A percentile compares a stretch with the other conserved stretches of the same genome.
Conservation (phyloP, 2,113 vertebrate species). For the Cromileptes altivelis region DNA sequence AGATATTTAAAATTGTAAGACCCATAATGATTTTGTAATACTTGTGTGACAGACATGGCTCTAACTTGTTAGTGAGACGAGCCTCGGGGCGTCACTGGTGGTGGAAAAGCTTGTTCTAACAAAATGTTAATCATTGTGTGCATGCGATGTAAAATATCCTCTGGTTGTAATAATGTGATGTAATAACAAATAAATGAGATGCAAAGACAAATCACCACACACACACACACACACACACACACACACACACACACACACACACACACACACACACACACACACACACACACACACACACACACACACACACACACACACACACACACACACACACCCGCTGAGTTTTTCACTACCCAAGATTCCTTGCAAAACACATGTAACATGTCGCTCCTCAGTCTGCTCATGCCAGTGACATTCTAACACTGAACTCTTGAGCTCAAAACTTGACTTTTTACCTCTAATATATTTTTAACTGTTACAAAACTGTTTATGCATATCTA, state of each 20-base stretch:
- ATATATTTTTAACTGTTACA: too few relatives aligned
- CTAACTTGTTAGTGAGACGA: background rate
- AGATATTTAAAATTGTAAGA: background rate
- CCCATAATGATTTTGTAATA: background rate
- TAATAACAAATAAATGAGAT: background rate
- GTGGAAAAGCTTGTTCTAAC: background rate
- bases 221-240: too few relatives aligned
- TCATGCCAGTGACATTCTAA: too few relatives aligned
- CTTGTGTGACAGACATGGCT: background rate
- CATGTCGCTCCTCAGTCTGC: background rate
- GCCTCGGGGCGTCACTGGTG: background rate
- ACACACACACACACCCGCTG: background rate
- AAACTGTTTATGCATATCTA: too few relatives aligned
- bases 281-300: too few relatives aligned
- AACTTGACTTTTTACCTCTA: too few relatives aligned
- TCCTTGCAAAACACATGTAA: background rate
- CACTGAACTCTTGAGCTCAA: too few relatives aligned
- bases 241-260: background rate
- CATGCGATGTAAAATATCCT: background rate
- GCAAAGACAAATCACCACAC: background rate
- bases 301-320: too few relatives aligned
- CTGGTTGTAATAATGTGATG: too few relatives aligned
- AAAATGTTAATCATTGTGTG: background rate
- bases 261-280: background rate
- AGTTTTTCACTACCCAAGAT: constrained; percentile 7